Evolutionary conservation across 2,113 vertebrate species (phyloP), one percentile per base, ranked within the genome.

Genomic region (Galeopterus variegatus): DNA sequence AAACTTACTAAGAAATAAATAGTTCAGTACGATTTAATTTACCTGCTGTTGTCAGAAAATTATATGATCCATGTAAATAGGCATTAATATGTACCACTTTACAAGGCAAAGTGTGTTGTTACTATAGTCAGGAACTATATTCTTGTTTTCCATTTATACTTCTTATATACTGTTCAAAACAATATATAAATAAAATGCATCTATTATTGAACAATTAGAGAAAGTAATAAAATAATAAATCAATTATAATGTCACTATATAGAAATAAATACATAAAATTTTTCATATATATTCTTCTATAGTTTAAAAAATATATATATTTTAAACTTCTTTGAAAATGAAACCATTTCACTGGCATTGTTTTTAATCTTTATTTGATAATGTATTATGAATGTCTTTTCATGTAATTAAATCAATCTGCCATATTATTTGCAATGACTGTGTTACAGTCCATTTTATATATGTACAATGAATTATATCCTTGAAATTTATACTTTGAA

Each of bases 241-340:
- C 41, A 69, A 52, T 19, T 69, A 48, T 86, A 79, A 77, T 91
- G 79, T 90, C 14, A 26, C 19, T 62, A 24, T 31, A 19, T 85
- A 79, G 52, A 77, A 70, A 70, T 85, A 87, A 54, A 19, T 90
- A 90, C 26, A 95, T 6, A 90, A 84, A 56, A n/a, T 56, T 70
- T 58, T 76, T 73, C 24, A 31, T 14, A 69, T 45, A 62, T 41
- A 41, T 67, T 70, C 13, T 89, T 64, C 48, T 56, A 56, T 48
- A n/a, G 14, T 88, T 48, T 56, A 31, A 89, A 94, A 72, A 56
- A 70, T 10, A 56, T 56, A 41, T 89, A 41, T 18, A 75, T 89
- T 82, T 88, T n/a, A 36, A 64, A 82, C 6, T 17, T 89, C 21
- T 89, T 82, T 73, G 54, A 75, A 65, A 75, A 82, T 21, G 12